Base-by-base conservation (phyloP, 2,888 invertebrate species). In the Argynnis bischoffii region DNA sequence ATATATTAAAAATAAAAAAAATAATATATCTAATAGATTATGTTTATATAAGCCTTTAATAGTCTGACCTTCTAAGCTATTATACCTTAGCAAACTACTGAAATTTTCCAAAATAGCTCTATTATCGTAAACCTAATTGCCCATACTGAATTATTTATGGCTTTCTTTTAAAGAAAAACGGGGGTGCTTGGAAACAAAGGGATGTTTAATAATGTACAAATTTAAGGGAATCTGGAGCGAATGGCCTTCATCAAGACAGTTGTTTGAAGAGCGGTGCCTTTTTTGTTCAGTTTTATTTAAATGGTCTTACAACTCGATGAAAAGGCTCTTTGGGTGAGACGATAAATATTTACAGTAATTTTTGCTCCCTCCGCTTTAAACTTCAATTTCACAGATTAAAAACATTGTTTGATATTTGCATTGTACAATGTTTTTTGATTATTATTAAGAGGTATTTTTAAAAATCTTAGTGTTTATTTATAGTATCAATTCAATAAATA, bases 261-360 rank as follows among this genome's bases (percentile, higher is more conserved):
- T 59, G 64, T 68, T 55, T 70, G 68, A 65, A 55, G 61, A 74
- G 69, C 63, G 69, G 55, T 66, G 67, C 56, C 64, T 66, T 68
- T 70, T 59, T 72, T 75, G 69, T 69, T 76, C 70, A 75, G 74
- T 76, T 75, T 72, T 72, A 72, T 67, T 60, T 72, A 73, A 73
- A 67, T 60, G 66, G 18, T 66, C 60, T 50, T 35, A 61, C 60
- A 16, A 55, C 66, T 66, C 64, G 61, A 61, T 64, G 69, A 67
- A 64, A 70, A 61, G 67, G 48, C 56, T 67, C 55, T 56, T 59
- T 51, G 59, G 61, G 54, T 41, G 65, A 63, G 63, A 60, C 60
- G 67, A 63, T 67, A 54, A 74, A 72, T 69, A 64, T 63, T 66
- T 66, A 67, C 72, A 35, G 46, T 67, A 67, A 65, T 63, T 69